A percentile compares a stretch with the other conserved stretches of the same genome.
Evolutionary conservation across 2,888 invertebrate species (phyloP).

Genomic region (Teleiodes luculella): DNA sequence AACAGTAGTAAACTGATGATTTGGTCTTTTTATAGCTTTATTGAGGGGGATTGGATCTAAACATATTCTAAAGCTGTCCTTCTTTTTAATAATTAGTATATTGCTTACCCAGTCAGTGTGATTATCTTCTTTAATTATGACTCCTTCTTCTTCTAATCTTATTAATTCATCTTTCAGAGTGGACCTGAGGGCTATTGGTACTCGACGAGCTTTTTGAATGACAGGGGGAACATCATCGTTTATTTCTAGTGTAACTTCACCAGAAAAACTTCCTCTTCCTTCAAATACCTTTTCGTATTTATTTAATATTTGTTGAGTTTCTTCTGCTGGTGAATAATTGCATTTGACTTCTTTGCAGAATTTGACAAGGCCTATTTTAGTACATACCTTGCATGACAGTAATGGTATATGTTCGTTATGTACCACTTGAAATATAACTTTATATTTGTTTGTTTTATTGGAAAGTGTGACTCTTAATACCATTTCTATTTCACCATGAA

Average conservation of each 20-base stretch:
- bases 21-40: conserved; percentile 20
- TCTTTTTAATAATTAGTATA: conserved; percentile 10
- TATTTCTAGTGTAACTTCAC: conserved; percentile 10
- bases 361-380: conserved; percentile 8
- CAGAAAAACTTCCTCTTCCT: conserved; percentile 14
- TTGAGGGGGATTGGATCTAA: conserved; percentile 22
- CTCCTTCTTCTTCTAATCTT: conserved; percentile 15
- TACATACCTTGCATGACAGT: conserved; percentile 11
- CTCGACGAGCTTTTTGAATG: no score
- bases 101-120: conserved; percentile 18
- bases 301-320: no score
- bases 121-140: conserved; percentile 13
- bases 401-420: conserved; percentile 8
- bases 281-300: no score
- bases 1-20: conserved; percentile 18
- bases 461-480: not conserved
- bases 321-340: conserved; percentile 12
- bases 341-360: conserved; percentile 3
- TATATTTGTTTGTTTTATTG: no score
- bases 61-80: conserved; percentile 16
- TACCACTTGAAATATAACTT: conserved; percentile 14
- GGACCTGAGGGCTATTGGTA: no score
- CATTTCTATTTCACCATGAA: conserved; percentile 3
- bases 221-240: conserved; percentile 9
- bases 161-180: no score